Evolutionary conservation across 92 coral and sea anemone species (phyloP), one percentile per base, ranked within the genome.

Genomic region (Siderastrea radians): DNA sequence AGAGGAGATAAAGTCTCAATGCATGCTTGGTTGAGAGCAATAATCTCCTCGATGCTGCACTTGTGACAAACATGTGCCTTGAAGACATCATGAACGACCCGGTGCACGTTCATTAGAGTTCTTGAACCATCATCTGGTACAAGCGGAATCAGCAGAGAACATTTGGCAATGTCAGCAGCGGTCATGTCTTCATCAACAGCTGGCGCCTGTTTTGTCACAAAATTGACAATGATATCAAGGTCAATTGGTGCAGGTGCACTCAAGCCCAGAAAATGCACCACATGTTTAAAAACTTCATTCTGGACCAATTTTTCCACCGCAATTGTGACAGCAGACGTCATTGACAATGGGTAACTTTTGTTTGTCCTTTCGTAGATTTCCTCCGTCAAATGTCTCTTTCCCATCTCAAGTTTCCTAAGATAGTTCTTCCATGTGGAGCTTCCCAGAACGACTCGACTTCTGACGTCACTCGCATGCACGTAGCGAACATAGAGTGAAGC

Each of bases 401-500:
- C 82, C 82, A 46, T 78, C 0, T 78, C 57, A 2, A 78, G 70
- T n/a, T 78, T 47, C n/a, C 19, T 78, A 43, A 78, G 70, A 44
- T 78, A 78, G 70, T n/a, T 62, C 3, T 45, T 60, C 82, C 82
- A 78, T 3, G 49, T 74, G 77, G 38, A 46, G 63, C 84, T 26
- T 53, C 43, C 71, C 50, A 68, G 13, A 60, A 58, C 75, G 4
- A 58, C 17, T 15, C 26, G 47, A 52, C 15, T 6, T 75, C 84
- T 12, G 12, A 38, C 63, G 46, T 16, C n/a, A 10, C 2, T 26
- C 13, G 4, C 75, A 7, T 38, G 47, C 15, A 79, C 49, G 54
- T 75, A 63, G 7, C 54, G 55, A 12, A 77, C 65, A 68, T 85
- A 85, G 52, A 89, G 60, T 57, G 90, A 90, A 5, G 86, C 90